Evolutionary conservation across 2,113 vertebrate genomes (phyloP).

Genomic region (Rhinichthys klamathensis): DNA sequence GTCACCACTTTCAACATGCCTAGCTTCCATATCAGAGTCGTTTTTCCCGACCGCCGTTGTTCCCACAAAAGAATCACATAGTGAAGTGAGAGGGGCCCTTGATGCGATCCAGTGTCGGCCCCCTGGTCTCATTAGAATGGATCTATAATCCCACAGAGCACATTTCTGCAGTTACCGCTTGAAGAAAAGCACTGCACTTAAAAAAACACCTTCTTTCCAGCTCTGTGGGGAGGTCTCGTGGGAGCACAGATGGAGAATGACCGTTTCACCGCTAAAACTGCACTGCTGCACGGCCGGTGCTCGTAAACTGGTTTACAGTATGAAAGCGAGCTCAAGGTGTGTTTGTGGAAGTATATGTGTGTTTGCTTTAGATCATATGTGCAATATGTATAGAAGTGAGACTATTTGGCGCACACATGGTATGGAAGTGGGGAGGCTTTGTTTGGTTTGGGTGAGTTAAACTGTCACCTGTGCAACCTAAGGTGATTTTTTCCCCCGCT

Average conservation of each 20-base stretch:
- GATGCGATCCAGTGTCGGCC: conserved; percentile 53
- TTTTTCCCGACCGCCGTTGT: background rate
- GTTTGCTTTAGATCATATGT: conserved; percentile 36
- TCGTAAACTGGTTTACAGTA: conserved; percentile 54
- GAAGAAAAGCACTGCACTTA: conserved; percentile 47
- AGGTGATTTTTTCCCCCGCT: conserved; percentile 27
- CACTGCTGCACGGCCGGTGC: conserved; percentile 16
- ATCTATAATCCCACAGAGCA: conserved; percentile 51
- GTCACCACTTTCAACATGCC: conserved; percentile 13
- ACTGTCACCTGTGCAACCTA: conserved; percentile 45
- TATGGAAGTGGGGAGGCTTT: conserved; percentile 43
- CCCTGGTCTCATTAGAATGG: conserved; percentile 57
- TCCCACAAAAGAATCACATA: conserved; percentile 39
- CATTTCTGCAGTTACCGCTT: conserved; percentile 48
- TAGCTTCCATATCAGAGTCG: conserved; percentile 21
- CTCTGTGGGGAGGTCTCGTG: conserved; percentile 40
- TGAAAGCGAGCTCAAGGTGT: conserved; percentile 48
- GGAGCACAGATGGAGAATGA: conserved; percentile 57
- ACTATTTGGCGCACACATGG: conserved; percentile 29
- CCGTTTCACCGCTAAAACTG: conserved; percentile 40
- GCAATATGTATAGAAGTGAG: conserved; percentile 6
- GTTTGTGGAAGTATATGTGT: conserved; percentile 36
- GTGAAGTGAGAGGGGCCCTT: conserved; percentile 46
- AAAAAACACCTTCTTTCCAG: conserved; percentile 48
- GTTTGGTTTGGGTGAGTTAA: conserved; percentile 54